Evolutionary conservation across 2,113 vertebrate genomes (phyloP), one percentile per base, ranked within the genome.

Genomic region (Manacus vitellinus): DNA sequence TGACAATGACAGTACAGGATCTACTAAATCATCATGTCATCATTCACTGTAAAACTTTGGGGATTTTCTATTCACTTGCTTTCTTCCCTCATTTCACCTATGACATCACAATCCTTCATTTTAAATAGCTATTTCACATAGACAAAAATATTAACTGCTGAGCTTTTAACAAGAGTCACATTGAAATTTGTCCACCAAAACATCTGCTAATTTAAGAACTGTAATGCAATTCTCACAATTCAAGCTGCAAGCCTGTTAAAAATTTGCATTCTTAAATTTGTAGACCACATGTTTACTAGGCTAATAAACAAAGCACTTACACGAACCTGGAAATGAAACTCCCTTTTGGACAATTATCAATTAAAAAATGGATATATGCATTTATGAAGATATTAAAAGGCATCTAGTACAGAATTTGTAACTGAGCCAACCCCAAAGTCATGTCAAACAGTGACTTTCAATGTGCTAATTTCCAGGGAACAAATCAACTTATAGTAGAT

Each of bases 311-410:
- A 85, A 73, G 22, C 18, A 79, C 18, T 51, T 66, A 24, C 2
- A 83, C 67, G 17, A 93, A 76, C 5, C 22, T 71, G 17, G 23
- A 22, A 77, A 82, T 76, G 62, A 86, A 94, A 89, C 94, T 16
- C 62, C 27, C 35, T 55, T 51, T 74, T 23, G 13, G 75, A 52
- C 23, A 77, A 52, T 31, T 73, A 67, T 17, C 51, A 89, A 47
- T 51, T 14, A 65, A 63, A 94, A 90, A 89, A 46, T 35, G 2
- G 28, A 8, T 41, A 70, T 15, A 56, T 39, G 15, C 18, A 62
- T 65, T 85, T 74, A 66, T 18, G 24, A 92, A 70, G 59, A 58
- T 24, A 80, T 39, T 81, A 91, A 66, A 92, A 92, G 39, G 20
- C 37, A 85, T 14, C 12, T 24, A 78, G 21, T 22, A 85, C 49